Percentiles rank a stretch among this genome's conserved stretches.
Conservation (phyloP, 2,888 invertebrate species). For the Heteromyza rotundicornis region DNA sequence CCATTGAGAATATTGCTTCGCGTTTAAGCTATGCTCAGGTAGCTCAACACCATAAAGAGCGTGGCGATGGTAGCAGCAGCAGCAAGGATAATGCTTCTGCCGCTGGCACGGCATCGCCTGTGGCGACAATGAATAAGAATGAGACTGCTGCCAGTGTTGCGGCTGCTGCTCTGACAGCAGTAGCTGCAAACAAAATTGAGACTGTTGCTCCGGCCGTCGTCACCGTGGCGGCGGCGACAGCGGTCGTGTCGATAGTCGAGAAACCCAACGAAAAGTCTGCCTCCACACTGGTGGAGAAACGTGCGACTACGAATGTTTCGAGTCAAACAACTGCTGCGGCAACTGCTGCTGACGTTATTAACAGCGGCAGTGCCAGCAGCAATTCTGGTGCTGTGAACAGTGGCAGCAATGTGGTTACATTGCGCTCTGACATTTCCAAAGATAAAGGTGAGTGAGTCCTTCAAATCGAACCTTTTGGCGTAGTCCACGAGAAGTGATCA, state of each 20-base stretch:
- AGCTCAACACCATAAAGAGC: conserved; percentile 70
- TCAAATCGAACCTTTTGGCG: background rate
- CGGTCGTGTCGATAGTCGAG: too few relatives aligned
- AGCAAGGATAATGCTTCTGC: conserved; percentile 24
- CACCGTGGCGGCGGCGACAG: background rate
- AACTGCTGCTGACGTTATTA: conserved; percentile 24
- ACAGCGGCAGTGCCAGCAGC: conserved; percentile 20
- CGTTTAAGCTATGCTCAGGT: conserved; percentile 72
- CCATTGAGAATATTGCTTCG: conserved; percentile 50
- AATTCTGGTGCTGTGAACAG: conserved; percentile 37
- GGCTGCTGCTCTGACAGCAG: conserved; percentile 14
- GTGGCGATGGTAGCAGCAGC: conserved; percentile 28
- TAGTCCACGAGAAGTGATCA: background rate
- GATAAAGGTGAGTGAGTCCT: conserved; percentile 54
- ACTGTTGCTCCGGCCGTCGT: conserved; percentile 22
- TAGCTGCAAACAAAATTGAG: conserved; percentile 6
- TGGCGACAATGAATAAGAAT: conserved; percentile 41
- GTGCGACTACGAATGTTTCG: conserved; percentile 23
- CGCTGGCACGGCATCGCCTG: conserved; percentile 37
- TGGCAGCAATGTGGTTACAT: conserved; percentile 34
- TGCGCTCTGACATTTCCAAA: conserved; percentile 50
- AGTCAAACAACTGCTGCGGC: conserved; percentile 25
- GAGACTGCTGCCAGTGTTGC: conserved; percentile 35
- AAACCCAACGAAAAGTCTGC: conserved; percentile 32
- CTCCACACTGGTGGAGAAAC: conserved; percentile 7